Conservation (phyloP, 2,888 invertebrate species). For the Meganola albula region DNA sequence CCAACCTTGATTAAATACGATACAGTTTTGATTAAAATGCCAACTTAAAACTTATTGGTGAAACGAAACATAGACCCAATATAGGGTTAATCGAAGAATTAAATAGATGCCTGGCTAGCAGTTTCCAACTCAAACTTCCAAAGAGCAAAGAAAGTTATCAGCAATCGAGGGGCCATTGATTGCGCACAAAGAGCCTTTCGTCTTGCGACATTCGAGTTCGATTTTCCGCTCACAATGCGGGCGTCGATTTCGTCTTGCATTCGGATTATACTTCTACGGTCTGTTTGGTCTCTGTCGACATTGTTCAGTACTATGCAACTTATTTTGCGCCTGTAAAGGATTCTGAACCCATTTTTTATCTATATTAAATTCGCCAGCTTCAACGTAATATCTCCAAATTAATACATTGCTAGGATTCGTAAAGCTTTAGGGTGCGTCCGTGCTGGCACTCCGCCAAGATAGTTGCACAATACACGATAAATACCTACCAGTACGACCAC, state of each 20-base stretch:
- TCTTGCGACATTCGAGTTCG: constrained; percentile 66
- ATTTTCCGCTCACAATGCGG: constrained; percentile 69
- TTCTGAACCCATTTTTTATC: constrained; percentile 21
- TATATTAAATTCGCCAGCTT: constrained; percentile 41
- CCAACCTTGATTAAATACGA: constrained; percentile 18
- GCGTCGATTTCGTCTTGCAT: constrained; percentile 66
- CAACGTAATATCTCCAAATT: constrained; percentile 50
- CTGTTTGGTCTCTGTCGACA: constrained; percentile 46
- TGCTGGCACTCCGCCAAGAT: constrained; percentile 59
- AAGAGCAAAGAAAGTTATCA: constrained; percentile 68
- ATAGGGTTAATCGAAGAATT: constrained; percentile 21
- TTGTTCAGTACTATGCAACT: constrained; percentile 40
- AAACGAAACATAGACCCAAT: no score
- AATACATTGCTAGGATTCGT: constrained; percentile 61
- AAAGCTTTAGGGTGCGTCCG: constrained; percentile 54
- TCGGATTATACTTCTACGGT: constrained; percentile 58
- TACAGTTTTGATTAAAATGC: constrained; percentile 6
- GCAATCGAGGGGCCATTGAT: constrained; percentile 72
- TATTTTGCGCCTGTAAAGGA: constrained; percentile 16
- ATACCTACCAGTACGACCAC: constrained; percentile 60
- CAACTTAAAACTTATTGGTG: no score
- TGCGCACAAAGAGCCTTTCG: constrained; percentile 68
- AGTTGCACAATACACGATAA: constrained; percentile 67
- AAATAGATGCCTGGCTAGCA: constrained; percentile 36
- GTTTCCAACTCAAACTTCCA: constrained; percentile 53